A percentile compares a stretch with the other conserved stretches of the same genome.
Evolutionary conservation across 2,113 vertebrate genomes (phyloP).

Genomic region (Nerophis lumbriciformis): DNA sequence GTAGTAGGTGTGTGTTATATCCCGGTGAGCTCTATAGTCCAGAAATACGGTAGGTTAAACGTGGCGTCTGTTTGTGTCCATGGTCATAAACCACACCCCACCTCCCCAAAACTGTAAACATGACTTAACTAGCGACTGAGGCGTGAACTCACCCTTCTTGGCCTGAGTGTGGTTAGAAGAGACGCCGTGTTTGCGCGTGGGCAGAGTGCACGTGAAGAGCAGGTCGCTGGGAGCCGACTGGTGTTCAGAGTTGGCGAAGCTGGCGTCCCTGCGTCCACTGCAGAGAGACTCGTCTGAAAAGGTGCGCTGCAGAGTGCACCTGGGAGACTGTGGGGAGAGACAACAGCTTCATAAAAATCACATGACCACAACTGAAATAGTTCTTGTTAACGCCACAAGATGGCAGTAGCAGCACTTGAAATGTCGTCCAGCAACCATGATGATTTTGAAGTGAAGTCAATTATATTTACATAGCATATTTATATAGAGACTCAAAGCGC

Average conservation of each 20-base stretch:
- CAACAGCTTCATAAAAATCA: neutral
- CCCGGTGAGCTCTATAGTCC: too few relatives aligned
- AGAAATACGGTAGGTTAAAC: too few relatives aligned
- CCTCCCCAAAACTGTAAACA: neutral
- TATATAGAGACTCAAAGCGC: too few relatives aligned
- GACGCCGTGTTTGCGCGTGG: conserved; percentile 71
- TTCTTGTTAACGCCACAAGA: too few relatives aligned
- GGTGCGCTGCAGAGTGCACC: conserved; percentile 81
- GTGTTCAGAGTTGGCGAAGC: conserved; percentile 73
- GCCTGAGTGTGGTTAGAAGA: conserved; percentile 56
- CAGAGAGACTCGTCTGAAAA: conserved; percentile 89
- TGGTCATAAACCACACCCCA: too few relatives aligned
- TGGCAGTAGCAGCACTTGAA: too few relatives aligned
- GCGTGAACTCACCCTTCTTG: conserved; percentile 74
- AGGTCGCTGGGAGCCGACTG: conserved; percentile 67
- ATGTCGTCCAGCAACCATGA: too few relatives aligned
- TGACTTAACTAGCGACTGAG: too few relatives aligned
- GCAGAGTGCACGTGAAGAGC: conserved; percentile 84
- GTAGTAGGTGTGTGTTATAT: too few relatives aligned
- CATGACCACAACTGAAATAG: neutral
- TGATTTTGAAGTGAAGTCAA: too few relatives aligned
- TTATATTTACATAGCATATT: too few relatives aligned
- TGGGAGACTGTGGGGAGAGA: conserved; percentile 69
- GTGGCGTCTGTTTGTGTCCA: too few relatives aligned
- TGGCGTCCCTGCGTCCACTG: conserved; percentile 79